Conservation (phyloP, 2,113 vertebrate species). For the Synchiropus splendidus region DNA sequence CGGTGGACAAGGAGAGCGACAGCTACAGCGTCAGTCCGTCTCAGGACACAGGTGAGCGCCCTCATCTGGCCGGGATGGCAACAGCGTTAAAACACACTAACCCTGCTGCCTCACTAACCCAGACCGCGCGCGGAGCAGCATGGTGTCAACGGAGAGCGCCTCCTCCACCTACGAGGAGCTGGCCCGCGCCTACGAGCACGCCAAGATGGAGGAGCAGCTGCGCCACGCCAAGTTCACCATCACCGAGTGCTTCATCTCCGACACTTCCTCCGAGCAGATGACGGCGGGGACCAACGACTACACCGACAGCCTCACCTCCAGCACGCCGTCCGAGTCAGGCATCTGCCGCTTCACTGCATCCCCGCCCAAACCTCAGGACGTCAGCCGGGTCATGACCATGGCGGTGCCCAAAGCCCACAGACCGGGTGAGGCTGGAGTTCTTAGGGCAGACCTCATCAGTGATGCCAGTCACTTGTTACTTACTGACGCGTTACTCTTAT, state of each 20-base stretch:
- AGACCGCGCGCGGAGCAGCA: conserved; percentile 96
- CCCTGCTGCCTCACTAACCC: conserved; percentile 13
- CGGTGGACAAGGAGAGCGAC: conserved; percentile 95
- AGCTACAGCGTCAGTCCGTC: conserved; percentile 99
- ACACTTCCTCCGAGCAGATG: conserved; percentile 96
- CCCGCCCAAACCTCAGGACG: conserved; percentile 95
- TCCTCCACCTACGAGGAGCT: conserved; percentile 98
- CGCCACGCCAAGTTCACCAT: conserved; percentile 98
- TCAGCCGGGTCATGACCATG: conserved; percentile 91
- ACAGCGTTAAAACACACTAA: conserved; percentile 23
- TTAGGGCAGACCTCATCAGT: neutral
- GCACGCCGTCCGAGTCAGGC: conserved; percentile 95
- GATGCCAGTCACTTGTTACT: no score
- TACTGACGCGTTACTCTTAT: no score
- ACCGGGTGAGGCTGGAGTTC: conserved; percentile 77
- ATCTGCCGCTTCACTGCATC: conserved; percentile 98
- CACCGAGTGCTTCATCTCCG: conserved; percentile 98
- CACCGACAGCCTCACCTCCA: conserved; percentile 97
- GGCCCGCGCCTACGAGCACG: conserved; percentile 92
- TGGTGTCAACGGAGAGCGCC: conserved; percentile 98
- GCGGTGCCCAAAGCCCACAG: conserved; percentile 95
- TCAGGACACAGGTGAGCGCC: conserved; percentile 86
- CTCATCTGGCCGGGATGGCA: no score
- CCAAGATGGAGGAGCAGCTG: conserved; percentile 98
- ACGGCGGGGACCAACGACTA: conserved; percentile 97